Evolutionary conservation across 2,888 invertebrate genomes (phyloP).

Genomic region (Eulithis testata): DNA sequence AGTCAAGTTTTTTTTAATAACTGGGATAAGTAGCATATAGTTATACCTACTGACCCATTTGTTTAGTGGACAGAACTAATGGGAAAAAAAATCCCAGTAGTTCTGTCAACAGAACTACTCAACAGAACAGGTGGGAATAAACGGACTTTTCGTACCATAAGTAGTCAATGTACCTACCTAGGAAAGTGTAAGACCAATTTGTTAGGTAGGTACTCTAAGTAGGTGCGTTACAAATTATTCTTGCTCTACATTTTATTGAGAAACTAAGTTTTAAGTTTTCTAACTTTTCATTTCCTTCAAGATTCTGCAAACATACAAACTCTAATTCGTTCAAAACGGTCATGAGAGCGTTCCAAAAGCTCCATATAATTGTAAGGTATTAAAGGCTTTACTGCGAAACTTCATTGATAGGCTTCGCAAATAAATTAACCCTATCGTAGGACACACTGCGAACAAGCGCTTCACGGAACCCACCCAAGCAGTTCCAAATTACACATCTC

Average conservation of each 20-base stretch:
- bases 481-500: conserved; percentile 75
- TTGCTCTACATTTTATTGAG: background rate
- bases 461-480: conserved; percentile 59
- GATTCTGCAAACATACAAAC: background rate
- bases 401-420: conserved; percentile 33
- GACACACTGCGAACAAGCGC: conserved; percentile 65
- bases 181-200: too few relatives aligned
- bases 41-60: too few relatives aligned
- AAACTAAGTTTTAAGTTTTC: too few relatives aligned
- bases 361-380: conserved; percentile 25
- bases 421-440: conserved; percentile 45
- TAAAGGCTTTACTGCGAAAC: conserved; percentile 28
- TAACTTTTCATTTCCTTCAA: background rate
- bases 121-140: too few relatives aligned
- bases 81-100: too few relatives aligned
- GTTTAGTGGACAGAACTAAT: too few relatives aligned
- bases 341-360: conserved; percentile 13
- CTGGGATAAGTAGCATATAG: too few relatives aligned
- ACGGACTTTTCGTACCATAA: too few relatives aligned
- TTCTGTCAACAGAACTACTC: too few relatives aligned
- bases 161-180: too few relatives aligned
- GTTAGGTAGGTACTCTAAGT: background rate
- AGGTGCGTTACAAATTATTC: background rate
- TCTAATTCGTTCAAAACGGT: conserved; percentile 9
- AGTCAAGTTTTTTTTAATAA: too few relatives aligned